These are phyloP conservation scores for Drosophila paucipuncta DNA, from an alignment of 2,888 invertebrate genomes.

Conservation along the genomic window DNA sequence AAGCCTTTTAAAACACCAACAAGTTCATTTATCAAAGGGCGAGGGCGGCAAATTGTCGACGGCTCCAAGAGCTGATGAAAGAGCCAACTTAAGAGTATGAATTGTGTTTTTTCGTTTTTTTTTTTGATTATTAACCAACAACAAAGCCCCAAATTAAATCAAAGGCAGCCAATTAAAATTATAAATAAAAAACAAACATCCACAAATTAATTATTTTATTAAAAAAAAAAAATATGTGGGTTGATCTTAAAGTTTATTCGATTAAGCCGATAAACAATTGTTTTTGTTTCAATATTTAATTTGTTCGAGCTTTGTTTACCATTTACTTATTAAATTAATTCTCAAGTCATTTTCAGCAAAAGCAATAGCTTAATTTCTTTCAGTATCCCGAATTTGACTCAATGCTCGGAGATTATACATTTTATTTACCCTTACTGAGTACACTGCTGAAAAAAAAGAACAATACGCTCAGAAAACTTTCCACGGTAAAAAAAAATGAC, in stretches of 20 bases:
- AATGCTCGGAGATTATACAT: not conserved
- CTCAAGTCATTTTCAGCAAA: not conserved
- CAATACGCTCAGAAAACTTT: constrained; percentile 16
- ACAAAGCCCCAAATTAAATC: constrained; percentile 1
- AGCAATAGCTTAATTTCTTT: not conserved
- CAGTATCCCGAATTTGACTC: not conserved
- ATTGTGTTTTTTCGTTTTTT: too few relatives aligned
- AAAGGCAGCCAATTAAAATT: constrained; percentile 7
- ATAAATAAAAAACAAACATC: constrained; percentile 8
- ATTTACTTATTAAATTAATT: not conserved
- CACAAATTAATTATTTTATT: constrained; percentile 11
- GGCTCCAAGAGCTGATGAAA: constrained; percentile 24
- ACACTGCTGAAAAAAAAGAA: not conserved
- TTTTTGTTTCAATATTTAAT: not conserved
- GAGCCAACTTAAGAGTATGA: constrained; percentile 7
- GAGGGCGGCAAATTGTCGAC: constrained; percentile 20
- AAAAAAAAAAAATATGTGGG: not conserved
- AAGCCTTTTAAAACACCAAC: constrained; percentile 39
- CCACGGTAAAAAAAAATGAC: constrained; percentile 4
- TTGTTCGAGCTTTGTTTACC: not conserved
- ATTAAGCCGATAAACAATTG: not conserved
- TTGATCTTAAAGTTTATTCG: not conserved
- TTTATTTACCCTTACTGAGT: not conserved
- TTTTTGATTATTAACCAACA: too few relatives aligned
- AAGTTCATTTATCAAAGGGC: constrained; percentile 44